Evolutionary conservation across 2,113 vertebrate genomes (phyloP), one percentile per base, ranked within the genome.

Genomic region (Bucco capensis): DNA sequence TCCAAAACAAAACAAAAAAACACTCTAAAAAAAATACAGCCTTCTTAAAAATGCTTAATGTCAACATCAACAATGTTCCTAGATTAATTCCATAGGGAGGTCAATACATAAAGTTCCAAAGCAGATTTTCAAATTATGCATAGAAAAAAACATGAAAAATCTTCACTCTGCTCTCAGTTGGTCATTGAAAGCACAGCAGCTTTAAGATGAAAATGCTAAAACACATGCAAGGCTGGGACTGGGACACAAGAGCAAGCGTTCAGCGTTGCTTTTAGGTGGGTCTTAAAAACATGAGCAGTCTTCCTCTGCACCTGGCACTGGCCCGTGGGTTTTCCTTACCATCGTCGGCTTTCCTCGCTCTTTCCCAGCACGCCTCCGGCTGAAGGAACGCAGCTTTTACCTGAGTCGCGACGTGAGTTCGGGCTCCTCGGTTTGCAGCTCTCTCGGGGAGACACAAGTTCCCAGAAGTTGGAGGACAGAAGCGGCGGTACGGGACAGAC

Each of bases 361-460:
- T 5, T 11, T 23, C 65, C 60, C 58, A 11, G 60, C 72, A 3
- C 35, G 31, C 35, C 40, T 10, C 65, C 15, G 47, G 53, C 19
- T 8, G 74, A 21, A 35, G 54, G 37, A 23, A 47, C 9, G 40
- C 25, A 44, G 44, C 31, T 31, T 77, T 50, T 78, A 64, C 86
- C 86, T 23, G 85, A 2, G 47, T 24, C 19, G 37, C 49, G 37
- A 13, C 81, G 56, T 4, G 70, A 27, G 54, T 4, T 37, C 54
- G 2, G 83, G 64, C 64, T 96, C 79, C 93, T 77, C 37, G 9
- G 4, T 28, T 4, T 16, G 67, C 90, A 19, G 85, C 91, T 44
- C 90, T 72, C 82, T 54, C 92, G 18, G 76, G 56, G 47, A 47
- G 44, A 70, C 47, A 40, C 28, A 56, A 92, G 69, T 92, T 83